Evolutionary conservation across 2,113 vertebrate genomes (phyloP).

Genomic region (Oxyura jamaicensis): DNA sequence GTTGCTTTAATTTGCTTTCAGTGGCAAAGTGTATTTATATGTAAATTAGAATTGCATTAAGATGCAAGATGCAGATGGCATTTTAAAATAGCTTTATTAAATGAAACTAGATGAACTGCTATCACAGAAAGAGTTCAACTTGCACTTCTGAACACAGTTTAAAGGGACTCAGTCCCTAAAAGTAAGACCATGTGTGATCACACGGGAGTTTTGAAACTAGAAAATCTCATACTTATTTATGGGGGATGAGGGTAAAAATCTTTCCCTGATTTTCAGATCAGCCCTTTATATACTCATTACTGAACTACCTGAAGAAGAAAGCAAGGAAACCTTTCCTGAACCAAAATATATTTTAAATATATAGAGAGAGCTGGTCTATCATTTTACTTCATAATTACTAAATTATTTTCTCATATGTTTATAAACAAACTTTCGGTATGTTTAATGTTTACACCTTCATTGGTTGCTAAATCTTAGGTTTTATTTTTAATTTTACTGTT

Average conservation of each 20-base stretch:
- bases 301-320: not conserved
- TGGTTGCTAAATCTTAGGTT: not conserved
- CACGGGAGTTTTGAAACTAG: not conserved
- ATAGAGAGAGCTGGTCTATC: not conserved
- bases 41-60: not conserved
- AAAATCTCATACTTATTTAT: not conserved
- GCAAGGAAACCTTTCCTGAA: not conserved
- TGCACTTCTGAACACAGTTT: not conserved
- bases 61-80: not conserved
- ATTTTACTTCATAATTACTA: not conserved
- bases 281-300: not conserved
- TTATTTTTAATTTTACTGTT: not conserved
- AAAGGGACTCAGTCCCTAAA: not conserved
- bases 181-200: not conserved
- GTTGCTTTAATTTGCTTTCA: not conserved
- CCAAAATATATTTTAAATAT: not conserved
- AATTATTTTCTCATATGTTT: not conserved
- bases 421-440: not conserved
- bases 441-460: not conserved
- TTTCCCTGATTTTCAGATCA: not conserved
- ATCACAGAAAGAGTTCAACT: not conserved
- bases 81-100: slow-evolving; percentile 27
- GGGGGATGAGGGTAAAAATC: not conserved
- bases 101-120: not conserved
- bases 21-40: not conserved